These are phyloP conservation scores for Hemicordylus capensis DNA, from an alignment of 2,113 vertebrate genomes.

Conservation along the genomic window DNA sequence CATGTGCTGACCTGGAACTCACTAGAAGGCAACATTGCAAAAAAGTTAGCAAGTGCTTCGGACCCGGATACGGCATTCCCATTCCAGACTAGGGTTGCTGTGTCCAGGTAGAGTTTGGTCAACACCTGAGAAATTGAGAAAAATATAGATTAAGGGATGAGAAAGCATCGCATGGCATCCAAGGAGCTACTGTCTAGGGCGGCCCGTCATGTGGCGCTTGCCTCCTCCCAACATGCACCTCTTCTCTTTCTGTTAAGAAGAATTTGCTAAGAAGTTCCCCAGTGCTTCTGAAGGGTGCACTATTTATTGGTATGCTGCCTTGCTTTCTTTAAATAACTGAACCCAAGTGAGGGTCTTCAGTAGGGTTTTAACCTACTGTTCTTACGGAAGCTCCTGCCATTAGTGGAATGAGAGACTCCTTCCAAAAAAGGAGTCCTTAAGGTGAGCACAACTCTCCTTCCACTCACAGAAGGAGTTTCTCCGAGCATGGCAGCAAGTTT, in stretches of 20 bases:
- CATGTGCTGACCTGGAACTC: constrained; percentile 92
- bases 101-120: constrained; percentile 91
- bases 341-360: no score
- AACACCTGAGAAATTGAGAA: constrained; percentile 78
- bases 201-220: no score
- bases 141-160: no score
- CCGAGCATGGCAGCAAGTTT: no score
- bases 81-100: constrained; percentile 95
- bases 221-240: background rate
- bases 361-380: no score
- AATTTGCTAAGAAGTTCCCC: background rate
- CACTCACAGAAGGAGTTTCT: no score
- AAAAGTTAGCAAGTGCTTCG: constrained; percentile 91
- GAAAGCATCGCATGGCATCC: background rate
- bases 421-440: no score
- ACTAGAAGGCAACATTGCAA: constrained; percentile 94
- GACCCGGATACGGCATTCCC: constrained; percentile 93
- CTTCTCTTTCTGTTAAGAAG: background rate
- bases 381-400: no score
- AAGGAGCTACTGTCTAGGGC: background rate
- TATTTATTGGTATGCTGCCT: background rate
- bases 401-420: no score
- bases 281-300: background rate
- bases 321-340: background rate
- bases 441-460: no score